phyloP scores from a whole-genome alignment of 2,797 vertebrate genomes.

The Galago senegalensis region DNA sequence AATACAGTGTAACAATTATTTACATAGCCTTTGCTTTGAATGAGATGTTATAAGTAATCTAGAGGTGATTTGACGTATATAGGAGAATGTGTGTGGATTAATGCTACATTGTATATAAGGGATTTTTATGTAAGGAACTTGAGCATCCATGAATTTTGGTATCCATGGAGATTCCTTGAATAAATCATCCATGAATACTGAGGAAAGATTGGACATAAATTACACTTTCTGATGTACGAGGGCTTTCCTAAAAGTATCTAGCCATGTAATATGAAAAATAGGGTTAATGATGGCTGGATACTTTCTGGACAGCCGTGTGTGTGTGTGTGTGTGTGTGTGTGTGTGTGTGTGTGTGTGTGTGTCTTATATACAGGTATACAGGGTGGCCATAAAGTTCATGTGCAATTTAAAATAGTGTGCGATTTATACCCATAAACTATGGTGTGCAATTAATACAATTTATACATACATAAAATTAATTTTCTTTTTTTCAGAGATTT shows the following conservation, averaged over 20 bases:
- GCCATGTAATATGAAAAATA: no score
- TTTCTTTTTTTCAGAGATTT: not conserved
- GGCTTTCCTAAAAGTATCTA: no score
- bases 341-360: no score
- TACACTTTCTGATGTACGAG: not conserved
- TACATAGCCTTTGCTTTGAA: not conserved
- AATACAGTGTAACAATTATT: not conserved
- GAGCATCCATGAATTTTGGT: not conserved
- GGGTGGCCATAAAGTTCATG: no score
- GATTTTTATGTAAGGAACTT: not conserved
- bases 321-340: no score
- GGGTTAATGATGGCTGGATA: no score
- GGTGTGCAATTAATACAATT: not conserved
- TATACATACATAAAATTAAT: not conserved
- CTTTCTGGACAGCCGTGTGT: no score
- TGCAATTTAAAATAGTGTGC: no score
- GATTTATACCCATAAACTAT: no score
- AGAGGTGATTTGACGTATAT: not conserved
- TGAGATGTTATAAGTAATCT: not conserved
- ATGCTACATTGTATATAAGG: not conserved
- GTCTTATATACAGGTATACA: no score
- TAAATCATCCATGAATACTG: not conserved
- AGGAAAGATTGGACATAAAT: not conserved
- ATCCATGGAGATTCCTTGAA: not conserved
- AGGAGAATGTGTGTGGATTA: not conserved